phyloP scores from a whole-genome alignment of 2,888 invertebrate genomes.

The Hylaea fasciaria region DNA sequence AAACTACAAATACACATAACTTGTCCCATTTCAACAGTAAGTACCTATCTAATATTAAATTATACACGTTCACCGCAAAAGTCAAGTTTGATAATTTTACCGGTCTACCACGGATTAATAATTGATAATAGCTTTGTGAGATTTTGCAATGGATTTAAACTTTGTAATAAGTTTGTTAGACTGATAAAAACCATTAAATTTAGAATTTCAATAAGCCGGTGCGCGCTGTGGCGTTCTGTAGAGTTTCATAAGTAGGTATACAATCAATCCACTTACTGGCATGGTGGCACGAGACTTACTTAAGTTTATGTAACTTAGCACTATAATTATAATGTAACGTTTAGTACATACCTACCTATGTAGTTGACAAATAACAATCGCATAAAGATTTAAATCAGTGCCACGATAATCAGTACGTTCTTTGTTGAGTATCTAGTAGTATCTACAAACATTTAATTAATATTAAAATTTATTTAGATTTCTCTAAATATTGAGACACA shows the following conservation, averaged over 20 bases:
- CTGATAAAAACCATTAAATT: constrained; percentile 39
- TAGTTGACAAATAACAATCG: background rate
- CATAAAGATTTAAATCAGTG: constrained; percentile 1
- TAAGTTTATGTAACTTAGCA: background rate
- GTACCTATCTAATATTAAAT: constrained; percentile 43
- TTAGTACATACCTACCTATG: too few relatives aligned
- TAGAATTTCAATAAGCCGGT: constrained; percentile 17
- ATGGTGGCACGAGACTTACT: too few relatives aligned
- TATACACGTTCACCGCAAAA: constrained; percentile 60
- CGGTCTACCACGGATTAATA: constrained; percentile 48
- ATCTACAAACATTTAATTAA: background rate
- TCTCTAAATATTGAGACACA: constrained; percentile 7
- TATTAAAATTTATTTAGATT: background rate
- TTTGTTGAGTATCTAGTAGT: background rate
- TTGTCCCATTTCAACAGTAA: constrained; percentile 61
- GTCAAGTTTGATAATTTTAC: constrained; percentile 55
- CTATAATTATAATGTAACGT: too few relatives aligned
- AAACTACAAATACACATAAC: constrained; percentile 63
- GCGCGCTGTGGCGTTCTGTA: background rate
- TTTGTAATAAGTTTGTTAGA: constrained; percentile 28
- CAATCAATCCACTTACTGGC: too few relatives aligned
- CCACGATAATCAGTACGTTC: constrained; percentile 10
- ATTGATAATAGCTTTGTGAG: constrained; percentile 37
- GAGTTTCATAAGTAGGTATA: too few relatives aligned
- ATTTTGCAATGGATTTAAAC: constrained; percentile 34